Percentiles rank a stretch among this genome's conserved stretches.
These are phyloP conservation scores for Tolypeutes matacus DNA, from an alignment of 2,797 vertebrate species.

Conservation along the genomic window DNA sequence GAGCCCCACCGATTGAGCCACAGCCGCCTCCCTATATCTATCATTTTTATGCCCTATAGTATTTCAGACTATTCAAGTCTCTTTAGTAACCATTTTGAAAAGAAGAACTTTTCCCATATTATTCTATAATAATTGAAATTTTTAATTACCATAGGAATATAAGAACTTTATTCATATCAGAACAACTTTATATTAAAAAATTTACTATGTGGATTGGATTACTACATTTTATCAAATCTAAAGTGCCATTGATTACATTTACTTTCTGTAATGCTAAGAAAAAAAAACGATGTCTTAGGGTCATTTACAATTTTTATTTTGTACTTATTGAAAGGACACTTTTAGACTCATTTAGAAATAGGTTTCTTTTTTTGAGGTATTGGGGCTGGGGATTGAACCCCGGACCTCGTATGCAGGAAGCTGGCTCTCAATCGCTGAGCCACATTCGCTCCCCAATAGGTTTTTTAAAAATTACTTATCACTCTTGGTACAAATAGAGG, in stretches of 20 bases:
- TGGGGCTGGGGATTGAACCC: too few relatives aligned
- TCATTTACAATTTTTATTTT: slow-evolving; percentile 21
- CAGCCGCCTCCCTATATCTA: too few relatives aligned
- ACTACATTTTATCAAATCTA: background rate
- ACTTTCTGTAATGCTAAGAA: background rate
- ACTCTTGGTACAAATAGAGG: background rate
- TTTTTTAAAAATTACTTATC: background rate
- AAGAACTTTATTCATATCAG: background rate
- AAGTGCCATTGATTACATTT: background rate
- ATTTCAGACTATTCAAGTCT: slow-evolving; percentile 24
- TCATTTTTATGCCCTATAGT: background rate
- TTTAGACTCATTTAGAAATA: background rate
- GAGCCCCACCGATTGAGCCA: too few relatives aligned
- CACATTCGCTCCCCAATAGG: too few relatives aligned
- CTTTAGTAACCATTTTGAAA: background rate
- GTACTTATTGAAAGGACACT: background rate
- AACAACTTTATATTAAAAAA: background rate
- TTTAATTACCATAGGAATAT: background rate
- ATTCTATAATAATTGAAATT: background rate
- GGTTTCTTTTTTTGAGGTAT: too few relatives aligned
- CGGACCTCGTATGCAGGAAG: too few relatives aligned
- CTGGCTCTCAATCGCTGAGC: too few relatives aligned
- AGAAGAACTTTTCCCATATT: background rate
- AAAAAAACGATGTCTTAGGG: background rate
- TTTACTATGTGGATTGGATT: background rate